A percentile compares a stretch with the other conserved stretches of the same genome.
phyloP scores from a whole-genome alignment of 2,888 invertebrate genomes.

The Sarcophaga rosellei region DNA sequence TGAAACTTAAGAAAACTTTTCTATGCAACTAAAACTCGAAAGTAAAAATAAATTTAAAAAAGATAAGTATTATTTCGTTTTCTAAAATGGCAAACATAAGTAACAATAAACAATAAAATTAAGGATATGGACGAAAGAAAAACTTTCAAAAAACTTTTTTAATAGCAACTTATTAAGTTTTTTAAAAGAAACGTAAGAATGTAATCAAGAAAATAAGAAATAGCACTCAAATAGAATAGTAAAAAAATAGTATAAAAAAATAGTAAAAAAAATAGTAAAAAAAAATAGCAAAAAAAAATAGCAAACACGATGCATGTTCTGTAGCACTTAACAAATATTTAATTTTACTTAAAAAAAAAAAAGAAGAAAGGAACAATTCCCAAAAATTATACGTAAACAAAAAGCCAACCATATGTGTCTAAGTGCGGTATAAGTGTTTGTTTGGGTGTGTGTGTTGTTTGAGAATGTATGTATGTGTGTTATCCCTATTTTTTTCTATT shows the following conservation, averaged over 20 bases:
- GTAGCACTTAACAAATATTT: constrained; percentile 47
- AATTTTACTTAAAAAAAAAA: constrained; percentile 28
- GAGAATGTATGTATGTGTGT: constrained; percentile 6
- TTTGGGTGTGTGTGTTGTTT: background rate
- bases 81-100: background rate
- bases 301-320: constrained; percentile 43
- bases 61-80: constrained; percentile 56
- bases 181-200: constrained; percentile 1
- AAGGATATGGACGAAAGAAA: too few relatives aligned
- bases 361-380: too few relatives aligned
- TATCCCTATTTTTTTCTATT: background rate
- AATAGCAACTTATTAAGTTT: constrained; percentile 50
- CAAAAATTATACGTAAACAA: too few relatives aligned
- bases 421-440: background rate
- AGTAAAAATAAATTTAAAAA: constrained; percentile 10
- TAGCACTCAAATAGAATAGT: constrained; percentile 20
- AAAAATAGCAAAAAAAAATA: background rate
- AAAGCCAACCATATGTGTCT: background rate
- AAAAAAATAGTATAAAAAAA: constrained; percentile 15
- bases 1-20: too few relatives aligned
- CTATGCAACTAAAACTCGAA: too few relatives aligned
- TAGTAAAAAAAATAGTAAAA: background rate
- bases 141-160: constrained; percentile 41
- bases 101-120: background rate
- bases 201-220: background rate